A percentile compares a stretch with the other conserved stretches of the same genome.
Evolutionary conservation across 2,113 vertebrate genomes (phyloP).

Genomic region (Chionomys nivalis): DNA sequence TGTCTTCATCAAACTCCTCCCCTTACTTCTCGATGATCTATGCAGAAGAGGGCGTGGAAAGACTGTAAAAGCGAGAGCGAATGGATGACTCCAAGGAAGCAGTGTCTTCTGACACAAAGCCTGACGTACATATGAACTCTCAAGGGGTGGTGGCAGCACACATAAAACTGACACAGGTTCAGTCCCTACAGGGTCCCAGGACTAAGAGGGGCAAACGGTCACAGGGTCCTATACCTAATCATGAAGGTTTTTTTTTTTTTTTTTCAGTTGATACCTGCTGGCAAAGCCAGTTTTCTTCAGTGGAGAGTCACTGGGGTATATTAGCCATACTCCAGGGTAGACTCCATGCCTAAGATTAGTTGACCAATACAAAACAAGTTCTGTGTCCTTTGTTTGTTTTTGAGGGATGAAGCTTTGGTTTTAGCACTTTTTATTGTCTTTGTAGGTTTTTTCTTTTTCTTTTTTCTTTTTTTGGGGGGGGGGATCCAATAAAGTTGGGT

Average conservation of each 20-base stretch:
- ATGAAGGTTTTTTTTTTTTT: background rate
- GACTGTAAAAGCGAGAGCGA: background rate
- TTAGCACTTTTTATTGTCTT: background rate
- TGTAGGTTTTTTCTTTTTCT: background rate
- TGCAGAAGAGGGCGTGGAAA: background rate
- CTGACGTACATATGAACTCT: background rate
- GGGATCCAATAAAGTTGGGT: background rate
- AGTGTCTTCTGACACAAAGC: background rate
- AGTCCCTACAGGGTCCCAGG: background rate
- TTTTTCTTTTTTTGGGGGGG: too few relatives aligned
- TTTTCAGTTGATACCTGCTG: background rate
- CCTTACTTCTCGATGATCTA: background rate
- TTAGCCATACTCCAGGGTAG: background rate
- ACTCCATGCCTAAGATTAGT: background rate
- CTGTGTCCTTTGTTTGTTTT: too few relatives aligned
- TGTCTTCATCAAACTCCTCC: background rate
- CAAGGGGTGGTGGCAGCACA: too few relatives aligned
- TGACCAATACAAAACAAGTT: background rate
- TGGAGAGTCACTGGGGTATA: background rate
- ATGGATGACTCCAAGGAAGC: background rate
- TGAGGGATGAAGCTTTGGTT: too few relatives aligned
- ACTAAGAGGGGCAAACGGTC: background rate
- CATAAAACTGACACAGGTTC: background rate
- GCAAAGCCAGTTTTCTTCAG: background rate
- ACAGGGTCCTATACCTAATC: background rate